Percentiles rank a stretch among this genome's conserved stretches.
Conservation (phyloP, 2,888 invertebrate genomes). For the Rutpela maculata region DNA sequence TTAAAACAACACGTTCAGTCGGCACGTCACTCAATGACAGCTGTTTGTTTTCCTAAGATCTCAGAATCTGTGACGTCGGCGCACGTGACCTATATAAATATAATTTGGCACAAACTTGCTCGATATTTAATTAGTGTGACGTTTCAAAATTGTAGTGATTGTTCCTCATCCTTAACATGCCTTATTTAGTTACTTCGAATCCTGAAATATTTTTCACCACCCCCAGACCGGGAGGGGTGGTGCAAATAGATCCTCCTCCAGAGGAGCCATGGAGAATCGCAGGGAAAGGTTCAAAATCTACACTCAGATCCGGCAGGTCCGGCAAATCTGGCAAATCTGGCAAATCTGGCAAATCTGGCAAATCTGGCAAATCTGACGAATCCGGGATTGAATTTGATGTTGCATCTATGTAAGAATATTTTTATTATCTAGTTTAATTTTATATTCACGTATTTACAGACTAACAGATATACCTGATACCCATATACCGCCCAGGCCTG, state of each 20-base stretch:
- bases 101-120: background rate
- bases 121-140: background rate
- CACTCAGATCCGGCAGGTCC: conserved; percentile 10
- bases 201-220: conserved; percentile 16
- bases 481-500: too few species aligned
- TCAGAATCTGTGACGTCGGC: too few species aligned
- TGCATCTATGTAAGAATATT: background rate
- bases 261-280: background rate
- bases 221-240: conserved; percentile 30
- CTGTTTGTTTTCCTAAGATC: too few species aligned
- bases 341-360: conserved; percentile 10
- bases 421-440: too few species aligned
- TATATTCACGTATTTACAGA: too few species aligned
- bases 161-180: conserved; percentile 8
- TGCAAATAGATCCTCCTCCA: background rate
- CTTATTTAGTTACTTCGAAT: conserved; percentile 22
- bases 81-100: too few species aligned
- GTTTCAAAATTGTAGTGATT: conserved; percentile 21
- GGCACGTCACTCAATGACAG: too few species aligned
- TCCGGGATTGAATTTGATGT: background rate
- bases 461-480: too few species aligned
- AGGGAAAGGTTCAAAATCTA: conserved; percentile 17
- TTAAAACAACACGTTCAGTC: too few species aligned
- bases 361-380: background rate
- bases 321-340: conserved; percentile 8